Conservation (phyloP, 2,797 vertebrate genomes). For the Echeneis naucrates region DNA sequence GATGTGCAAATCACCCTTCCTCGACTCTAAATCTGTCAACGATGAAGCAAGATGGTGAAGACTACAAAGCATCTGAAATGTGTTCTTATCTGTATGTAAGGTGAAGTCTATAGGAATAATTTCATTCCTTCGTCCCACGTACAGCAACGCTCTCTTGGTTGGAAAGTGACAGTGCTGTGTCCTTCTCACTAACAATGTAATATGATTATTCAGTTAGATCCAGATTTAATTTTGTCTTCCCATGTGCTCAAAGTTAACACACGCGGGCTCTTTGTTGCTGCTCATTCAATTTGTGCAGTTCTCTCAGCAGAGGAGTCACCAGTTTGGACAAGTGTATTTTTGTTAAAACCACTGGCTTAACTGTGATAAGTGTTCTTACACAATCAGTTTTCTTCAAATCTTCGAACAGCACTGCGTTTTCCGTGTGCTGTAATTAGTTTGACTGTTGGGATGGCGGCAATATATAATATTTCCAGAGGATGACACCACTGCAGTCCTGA, state of each 20-base stretch:
- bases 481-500: neutral
- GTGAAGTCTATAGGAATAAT: neutral
- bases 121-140: neutral
- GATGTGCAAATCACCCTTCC: no score
- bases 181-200: neutral
- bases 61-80: no score
- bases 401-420: neutral
- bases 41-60: no score
- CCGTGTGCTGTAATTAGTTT: neutral
- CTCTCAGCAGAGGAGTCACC: slow-evolving; percentile 10
- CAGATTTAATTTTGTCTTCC: slow-evolving; percentile 16
- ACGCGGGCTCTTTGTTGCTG: slow-evolving; percentile 1
- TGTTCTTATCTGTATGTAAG: no score
- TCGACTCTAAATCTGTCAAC: no score
- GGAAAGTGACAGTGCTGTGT: neutral
- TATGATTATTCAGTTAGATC: slow-evolving; percentile 28
- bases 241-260: neutral
- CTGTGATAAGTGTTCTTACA: slow-evolving; percentile 7
- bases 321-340: slow-evolving; percentile 10
- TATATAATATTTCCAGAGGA: neutral
- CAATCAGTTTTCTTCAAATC: slow-evolving; percentile 6
- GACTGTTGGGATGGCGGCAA: neutral
- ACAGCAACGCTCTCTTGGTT: neutral
- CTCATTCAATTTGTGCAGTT: neutral
- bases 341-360: slow-evolving; percentile 1